Conservation (phyloP, 2,797 vertebrate genomes). For the Enteromius anoplus region DNA sequence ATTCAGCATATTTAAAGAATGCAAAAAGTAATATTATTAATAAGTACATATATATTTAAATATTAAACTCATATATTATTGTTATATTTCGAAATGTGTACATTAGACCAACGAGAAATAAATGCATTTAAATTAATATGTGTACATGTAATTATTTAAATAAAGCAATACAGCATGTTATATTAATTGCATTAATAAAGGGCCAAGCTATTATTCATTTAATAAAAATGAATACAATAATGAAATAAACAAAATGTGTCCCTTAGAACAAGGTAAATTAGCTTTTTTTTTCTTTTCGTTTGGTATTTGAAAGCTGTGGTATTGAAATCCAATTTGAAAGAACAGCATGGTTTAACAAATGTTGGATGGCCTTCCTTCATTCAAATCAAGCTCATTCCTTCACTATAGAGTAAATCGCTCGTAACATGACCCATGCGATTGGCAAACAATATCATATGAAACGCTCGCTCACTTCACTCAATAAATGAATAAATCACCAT, state of each 20-base stretch:
- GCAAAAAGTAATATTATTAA: neutral
- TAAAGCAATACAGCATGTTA: neutral
- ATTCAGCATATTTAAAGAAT: neutral
- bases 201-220: neutral
- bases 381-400: neutral
- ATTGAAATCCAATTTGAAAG: neutral
- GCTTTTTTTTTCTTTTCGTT: neutral
- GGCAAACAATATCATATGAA: constrained; percentile 37
- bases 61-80: neutral
- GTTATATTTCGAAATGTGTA: neutral
- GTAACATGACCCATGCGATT: constrained; percentile 35
- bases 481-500: constrained; percentile 41
- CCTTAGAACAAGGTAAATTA: neutral
- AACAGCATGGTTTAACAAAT: neutral
- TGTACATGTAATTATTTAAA: neutral
- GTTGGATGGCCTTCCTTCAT: neutral
- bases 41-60: neutral
- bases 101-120: neutral
- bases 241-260: neutral
- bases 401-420: neutral
- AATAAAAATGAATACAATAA: neutral
- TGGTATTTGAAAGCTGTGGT: neutral
- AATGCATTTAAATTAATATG: neutral
- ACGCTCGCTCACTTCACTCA: constrained; percentile 16
- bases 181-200: neutral